Evolutionary conservation across 2,888 invertebrate species (phyloP).

Genomic region (Meiosimyza decipiens): DNA sequence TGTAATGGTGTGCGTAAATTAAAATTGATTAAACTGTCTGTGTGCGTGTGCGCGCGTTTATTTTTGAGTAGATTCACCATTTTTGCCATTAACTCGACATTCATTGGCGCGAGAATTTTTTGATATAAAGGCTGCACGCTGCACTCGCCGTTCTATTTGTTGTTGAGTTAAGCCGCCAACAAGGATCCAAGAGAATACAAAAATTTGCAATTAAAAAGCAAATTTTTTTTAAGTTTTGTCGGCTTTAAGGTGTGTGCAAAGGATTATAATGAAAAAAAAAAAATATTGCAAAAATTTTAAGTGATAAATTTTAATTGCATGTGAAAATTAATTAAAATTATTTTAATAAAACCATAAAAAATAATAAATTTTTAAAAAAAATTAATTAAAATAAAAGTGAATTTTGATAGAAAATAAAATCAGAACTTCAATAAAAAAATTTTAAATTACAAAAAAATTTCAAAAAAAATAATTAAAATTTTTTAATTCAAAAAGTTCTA

Average conservation of each 20-base stretch:
- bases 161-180: constrained; percentile 64
- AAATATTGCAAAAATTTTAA: background rate
- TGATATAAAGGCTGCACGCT: constrained; percentile 59
- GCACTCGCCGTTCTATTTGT: constrained; percentile 61
- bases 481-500: background rate
- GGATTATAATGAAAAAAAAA: constrained; percentile 25
- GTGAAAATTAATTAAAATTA: no score
- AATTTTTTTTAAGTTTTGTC: constrained; percentile 48
- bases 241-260: constrained; percentile 36
- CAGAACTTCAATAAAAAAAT: background rate
- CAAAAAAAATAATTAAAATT: constrained; percentile 3
- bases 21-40: background rate
- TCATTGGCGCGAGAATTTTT: constrained; percentile 34
- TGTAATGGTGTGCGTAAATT: constrained; percentile 27
- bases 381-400: background rate
- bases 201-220: constrained; percentile 24
- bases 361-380: background rate
- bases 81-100: constrained; percentile 39
- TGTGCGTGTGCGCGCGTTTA: constrained; percentile 21
- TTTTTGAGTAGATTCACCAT: constrained; percentile 26
- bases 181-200: constrained; percentile 56
- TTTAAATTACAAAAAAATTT: background rate
- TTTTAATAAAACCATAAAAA: background rate
- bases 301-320: no score
- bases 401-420: background rate